Evolutionary conservation across 1,140 invertebrate species (phyloP).

Genomic region (Drosophila setifemur): DNA sequence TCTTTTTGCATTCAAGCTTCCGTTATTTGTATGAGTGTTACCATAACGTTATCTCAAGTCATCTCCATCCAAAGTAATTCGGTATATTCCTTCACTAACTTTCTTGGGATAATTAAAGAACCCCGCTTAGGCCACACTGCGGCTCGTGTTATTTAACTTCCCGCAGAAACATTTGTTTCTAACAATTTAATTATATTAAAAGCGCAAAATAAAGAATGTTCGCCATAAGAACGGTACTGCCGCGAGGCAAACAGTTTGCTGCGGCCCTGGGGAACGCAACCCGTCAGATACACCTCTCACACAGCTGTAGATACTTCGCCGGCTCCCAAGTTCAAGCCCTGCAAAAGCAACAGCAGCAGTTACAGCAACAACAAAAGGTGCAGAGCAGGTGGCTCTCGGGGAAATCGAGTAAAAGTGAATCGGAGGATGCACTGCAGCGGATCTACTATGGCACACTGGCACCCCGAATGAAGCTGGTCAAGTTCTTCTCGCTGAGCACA

Average conservation of each 20-base stretch:
- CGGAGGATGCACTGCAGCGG: conserved; percentile 44
- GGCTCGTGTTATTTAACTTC: conserved; percentile 30
- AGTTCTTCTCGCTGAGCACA: conserved; percentile 91
- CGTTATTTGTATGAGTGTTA: neutral
- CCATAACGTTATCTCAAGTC: neutral
- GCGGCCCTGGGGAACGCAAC: neutral
- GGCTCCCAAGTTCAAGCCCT: conserved; percentile 1
- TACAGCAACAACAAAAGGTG: conserved; percentile 8
- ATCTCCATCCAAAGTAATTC: neutral
- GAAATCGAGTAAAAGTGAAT: neutral
- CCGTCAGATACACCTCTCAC: conserved; percentile 2
- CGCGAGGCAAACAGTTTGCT: conserved; percentile 33
- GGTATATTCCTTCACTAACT: too few relatives aligned
- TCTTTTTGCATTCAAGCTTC: neutral
- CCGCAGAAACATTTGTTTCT: conserved; percentile 11
- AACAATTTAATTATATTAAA: conserved; percentile 1
- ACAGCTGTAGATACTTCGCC: conserved; percentile 5
- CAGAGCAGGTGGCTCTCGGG: conserved; percentile 18
- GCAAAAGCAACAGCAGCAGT: conserved; percentile 9
- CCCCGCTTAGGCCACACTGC: neutral
- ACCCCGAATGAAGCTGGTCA: conserved; percentile 88
- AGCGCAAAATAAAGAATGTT: conserved; percentile 36
- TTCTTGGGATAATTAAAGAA: too few relatives aligned
- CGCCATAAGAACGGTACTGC: conserved; percentile 32
- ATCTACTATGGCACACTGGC: conserved; percentile 87